Evolutionary conservation across 2,888 invertebrate species (phyloP).

Genomic region (Podabrus alpinus): DNA sequence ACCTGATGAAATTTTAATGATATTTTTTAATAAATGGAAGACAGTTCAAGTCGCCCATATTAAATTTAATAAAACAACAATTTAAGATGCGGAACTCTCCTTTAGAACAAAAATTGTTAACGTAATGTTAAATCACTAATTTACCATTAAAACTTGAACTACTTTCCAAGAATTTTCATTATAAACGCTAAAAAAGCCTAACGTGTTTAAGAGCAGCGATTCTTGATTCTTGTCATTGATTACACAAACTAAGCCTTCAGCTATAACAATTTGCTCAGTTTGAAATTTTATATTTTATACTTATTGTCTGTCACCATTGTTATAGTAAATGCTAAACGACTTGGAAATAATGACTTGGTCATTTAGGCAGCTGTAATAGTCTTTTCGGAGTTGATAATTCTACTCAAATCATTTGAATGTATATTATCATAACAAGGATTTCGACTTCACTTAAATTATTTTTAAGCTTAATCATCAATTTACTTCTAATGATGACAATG

Average conservation of each 20-base stretch:
- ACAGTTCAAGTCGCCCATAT: too few species aligned
- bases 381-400: background rate
- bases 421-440: background rate
- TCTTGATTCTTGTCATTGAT: background rate
- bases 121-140: background rate
- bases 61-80: too few species aligned
- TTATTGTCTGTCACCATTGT: conserved; percentile 3
- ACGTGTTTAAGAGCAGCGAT: background rate
- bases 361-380: background rate
- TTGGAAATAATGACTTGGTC: background rate
- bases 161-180: background rate
- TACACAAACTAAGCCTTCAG: background rate
- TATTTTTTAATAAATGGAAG: too few species aligned
- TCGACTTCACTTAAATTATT: background rate
- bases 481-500: background rate
- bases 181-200: background rate
- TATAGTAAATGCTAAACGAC: conserved; percentile 10
- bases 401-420: background rate
- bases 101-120: background rate
- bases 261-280: background rate
- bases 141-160: background rate
- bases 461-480: background rate
- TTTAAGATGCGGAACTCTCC: background rate
- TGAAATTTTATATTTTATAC: conserved; percentile 5
- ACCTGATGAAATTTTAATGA: too few species aligned